phyloP scores from a whole-genome alignment of 2,888 invertebrate species.

The Lasioglossum calceatum region DNA sequence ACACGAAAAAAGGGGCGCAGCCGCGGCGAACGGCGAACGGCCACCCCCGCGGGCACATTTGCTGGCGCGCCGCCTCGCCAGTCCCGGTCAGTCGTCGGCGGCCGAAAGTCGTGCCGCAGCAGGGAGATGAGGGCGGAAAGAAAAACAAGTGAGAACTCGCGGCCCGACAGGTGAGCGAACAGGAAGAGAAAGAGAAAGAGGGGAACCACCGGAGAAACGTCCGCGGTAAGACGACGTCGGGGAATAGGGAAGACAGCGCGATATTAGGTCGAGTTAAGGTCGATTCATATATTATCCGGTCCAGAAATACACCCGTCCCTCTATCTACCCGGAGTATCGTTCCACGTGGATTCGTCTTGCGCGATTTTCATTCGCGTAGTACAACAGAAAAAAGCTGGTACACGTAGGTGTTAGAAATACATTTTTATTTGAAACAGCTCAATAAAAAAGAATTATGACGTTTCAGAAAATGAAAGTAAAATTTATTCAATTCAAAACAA shows the following conservation, averaged over 20 bases:
- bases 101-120: conserved; percentile 66
- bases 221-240: not conserved
- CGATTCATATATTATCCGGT: not conserved
- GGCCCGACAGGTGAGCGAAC: conserved; percentile 7
- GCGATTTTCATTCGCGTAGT: too few species aligned
- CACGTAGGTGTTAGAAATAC: too few species aligned
- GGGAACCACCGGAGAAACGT: not conserved
- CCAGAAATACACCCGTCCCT: too few species aligned
- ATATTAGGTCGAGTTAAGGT: not conserved
- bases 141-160: conserved; percentile 16
- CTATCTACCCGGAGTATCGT: too few species aligned
- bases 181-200: too few species aligned
- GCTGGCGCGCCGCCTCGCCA: conserved; percentile 64
- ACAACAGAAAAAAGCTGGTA: too few species aligned
- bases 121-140: conserved; percentile 33
- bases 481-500: too few species aligned
- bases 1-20: conserved; percentile 71
- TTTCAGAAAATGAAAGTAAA: too few species aligned
- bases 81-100: conserved; percentile 73
- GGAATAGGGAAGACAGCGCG: too few species aligned
- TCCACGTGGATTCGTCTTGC: too few species aligned
- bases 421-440: too few species aligned
- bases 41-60: conserved; percentile 71
- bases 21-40: conserved; percentile 58
- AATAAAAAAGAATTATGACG: too few species aligned